Conservation (phyloP, 2,888 invertebrate species). For the Allacma fusca region DNA sequence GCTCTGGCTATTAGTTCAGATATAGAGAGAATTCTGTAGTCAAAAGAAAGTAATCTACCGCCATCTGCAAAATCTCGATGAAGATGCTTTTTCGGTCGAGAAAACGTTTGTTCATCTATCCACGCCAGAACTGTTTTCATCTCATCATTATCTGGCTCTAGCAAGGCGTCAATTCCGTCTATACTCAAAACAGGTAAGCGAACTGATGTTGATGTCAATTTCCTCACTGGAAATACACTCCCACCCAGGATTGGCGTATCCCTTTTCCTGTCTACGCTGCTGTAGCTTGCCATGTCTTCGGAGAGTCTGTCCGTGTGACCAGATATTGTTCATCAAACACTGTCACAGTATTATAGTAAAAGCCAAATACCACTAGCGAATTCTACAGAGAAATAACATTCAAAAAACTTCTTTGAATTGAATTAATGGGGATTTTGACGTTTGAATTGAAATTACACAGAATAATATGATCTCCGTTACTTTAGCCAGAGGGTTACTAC, state of each 20-base stretch:
- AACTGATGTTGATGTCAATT: neutral
- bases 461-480: no score
- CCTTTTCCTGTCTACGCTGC: neutral
- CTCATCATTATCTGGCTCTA: conserved; percentile 30
- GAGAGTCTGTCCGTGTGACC: no score
- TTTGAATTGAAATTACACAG: no score
- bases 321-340: no score
- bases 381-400: no score
- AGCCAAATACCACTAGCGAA: no score
- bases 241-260: neutral
- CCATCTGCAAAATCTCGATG: conserved; percentile 59
- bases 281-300: conserved; percentile 1
- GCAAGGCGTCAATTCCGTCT: conserved; percentile 6
- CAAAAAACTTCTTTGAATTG: no score
- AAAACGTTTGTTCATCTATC: conserved; percentile 55
- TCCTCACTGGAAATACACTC: conserved; percentile 1
- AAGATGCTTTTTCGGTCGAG: conserved; percentile 52
- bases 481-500: no score
- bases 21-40: neutral
- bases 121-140: conserved; percentile 41
- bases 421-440: no score
- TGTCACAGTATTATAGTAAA: no score
- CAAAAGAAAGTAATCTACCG: conserved; percentile 26
- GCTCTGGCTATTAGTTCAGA: neutral
- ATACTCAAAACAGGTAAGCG: conserved; percentile 25